Base-by-base conservation (phyloP, 2,113 vertebrate species). In the Muntiacus muntjak region DNA sequence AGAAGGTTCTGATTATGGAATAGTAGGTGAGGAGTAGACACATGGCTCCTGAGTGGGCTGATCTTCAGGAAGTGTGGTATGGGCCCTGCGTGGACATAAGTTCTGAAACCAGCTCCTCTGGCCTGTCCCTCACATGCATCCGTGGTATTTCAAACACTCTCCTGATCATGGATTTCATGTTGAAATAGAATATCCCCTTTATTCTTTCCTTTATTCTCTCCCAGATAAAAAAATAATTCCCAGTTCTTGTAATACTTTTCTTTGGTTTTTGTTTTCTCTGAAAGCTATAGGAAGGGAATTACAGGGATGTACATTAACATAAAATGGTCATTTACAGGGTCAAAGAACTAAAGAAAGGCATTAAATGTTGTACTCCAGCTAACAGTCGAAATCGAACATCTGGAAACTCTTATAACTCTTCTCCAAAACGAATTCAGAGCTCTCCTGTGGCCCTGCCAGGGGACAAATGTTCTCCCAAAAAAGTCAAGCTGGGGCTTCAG, bases 331-430 rank as follows among this genome's bases (percentile, higher is more conserved):
- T 98, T 98, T 97, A 91, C 94, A 99, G 99, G 97, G 99, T 99
- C 57, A 99, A 99, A 97, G 99, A 99, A 95, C 97, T 99, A 94
- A 99, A 98, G 97, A 99, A 98, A 98, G 98, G 99, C 62, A 96
- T 98, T 30, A 99, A 98, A 57, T 98, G 83, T 93, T 97, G 98
- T 14, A 79, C 95, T 9, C 96, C 98, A 85, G 90, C 97, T 36
- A 89, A 85, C 87, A 98, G 36, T 92, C 97, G 95, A 91, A 98
- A 85, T 97, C 98, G 40, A 92, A 43, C 87, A 33, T 87, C 98
- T 91, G 97, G 97, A 96, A 98, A 94, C 0, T 0, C 95, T 1
- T 99, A 99, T 94, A 98, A 94, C 0, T 0, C 95, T 1, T 99
- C 99, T 94, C 98, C 99, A 76, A 99, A 99, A 98, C 96, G 96